Percentiles rank a stretch among this genome's conserved stretches.
Evolutionary conservation across 2,113 vertebrate genomes (phyloP).

Genomic region (Nymphicus hollandicus): DNA sequence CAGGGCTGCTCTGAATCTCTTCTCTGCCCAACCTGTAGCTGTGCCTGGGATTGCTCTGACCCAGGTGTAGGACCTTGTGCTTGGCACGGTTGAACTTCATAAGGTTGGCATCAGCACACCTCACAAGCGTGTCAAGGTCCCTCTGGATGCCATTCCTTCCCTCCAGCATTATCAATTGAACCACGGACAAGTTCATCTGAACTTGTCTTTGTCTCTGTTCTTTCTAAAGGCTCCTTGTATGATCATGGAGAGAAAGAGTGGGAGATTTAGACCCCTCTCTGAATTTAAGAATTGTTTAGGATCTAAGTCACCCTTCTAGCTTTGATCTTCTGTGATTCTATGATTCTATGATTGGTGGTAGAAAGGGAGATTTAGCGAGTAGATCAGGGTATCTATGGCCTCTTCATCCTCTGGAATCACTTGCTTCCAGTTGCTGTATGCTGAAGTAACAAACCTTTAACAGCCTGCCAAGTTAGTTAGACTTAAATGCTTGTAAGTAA

Average conservation of each 20-base stretch:
- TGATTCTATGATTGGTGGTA: neutral
- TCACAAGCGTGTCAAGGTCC: neutral
- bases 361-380: neutral
- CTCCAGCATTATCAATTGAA: neutral
- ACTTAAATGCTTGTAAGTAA: neutral
- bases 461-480: neutral
- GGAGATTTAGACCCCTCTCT: neutral
- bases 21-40: too few species aligned
- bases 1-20: too few species aligned
- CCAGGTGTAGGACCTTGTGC: neutral
- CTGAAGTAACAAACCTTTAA: neutral
- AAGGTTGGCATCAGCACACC: neutral
- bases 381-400: neutral
- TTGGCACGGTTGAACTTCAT: neutral
- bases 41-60: neutral
- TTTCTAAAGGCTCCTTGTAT: neutral
- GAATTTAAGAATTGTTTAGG: neutral
- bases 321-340: neutral
- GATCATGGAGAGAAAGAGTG: neutral
- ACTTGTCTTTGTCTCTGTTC: neutral
- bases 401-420: neutral
- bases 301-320: neutral
- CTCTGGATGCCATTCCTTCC: neutral
- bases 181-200: neutral
- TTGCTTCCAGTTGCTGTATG: neutral